Percentiles rank a stretch among this genome's conserved stretches.
Conservation (phyloP, 2,113 vertebrate genomes). For the Tachysurus vachellii region DNA sequence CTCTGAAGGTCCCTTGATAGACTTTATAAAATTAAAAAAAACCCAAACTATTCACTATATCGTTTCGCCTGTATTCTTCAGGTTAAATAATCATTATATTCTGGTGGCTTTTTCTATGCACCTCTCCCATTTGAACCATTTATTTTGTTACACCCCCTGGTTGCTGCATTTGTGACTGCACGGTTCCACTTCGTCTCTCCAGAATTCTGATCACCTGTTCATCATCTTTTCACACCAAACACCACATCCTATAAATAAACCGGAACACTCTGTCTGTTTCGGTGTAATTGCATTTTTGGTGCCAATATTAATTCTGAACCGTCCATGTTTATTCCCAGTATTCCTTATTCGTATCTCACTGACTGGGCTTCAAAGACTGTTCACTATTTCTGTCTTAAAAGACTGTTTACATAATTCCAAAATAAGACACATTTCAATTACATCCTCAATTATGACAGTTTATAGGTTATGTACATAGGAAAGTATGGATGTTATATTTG, state of each 20-base stretch:
- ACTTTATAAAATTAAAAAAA: background rate
- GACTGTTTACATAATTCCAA: background rate
- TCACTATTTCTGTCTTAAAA: background rate
- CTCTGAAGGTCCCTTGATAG: background rate
- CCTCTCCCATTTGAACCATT: background rate
- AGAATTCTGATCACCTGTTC: constrained; percentile 37
- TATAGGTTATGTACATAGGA: background rate
- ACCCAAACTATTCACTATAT: background rate
- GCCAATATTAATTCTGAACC: constrained; percentile 1
- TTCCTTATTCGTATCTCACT: background rate
- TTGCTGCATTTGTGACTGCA: constrained; percentile 14
- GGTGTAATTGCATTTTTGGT: constrained; percentile 11
- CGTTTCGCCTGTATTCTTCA: constrained; percentile 5
- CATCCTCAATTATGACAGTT: background rate
- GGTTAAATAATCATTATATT: constrained; percentile 7
- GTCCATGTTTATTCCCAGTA: constrained; percentile 1
- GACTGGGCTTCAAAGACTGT: background rate
- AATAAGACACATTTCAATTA: background rate
- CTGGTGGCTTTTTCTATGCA: background rate
- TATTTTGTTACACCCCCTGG: background rate
- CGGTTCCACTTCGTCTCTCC: background rate
- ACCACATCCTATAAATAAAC: constrained; percentile 6
- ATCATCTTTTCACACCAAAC: constrained; percentile 19
- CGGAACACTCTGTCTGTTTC: constrained; percentile 6
- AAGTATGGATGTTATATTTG: background rate